A percentile compares a stretch with the other conserved stretches of the same genome.
phyloP scores from a whole-genome alignment of 2,888 invertebrate species.

The Polydrusus pterygomalis region DNA sequence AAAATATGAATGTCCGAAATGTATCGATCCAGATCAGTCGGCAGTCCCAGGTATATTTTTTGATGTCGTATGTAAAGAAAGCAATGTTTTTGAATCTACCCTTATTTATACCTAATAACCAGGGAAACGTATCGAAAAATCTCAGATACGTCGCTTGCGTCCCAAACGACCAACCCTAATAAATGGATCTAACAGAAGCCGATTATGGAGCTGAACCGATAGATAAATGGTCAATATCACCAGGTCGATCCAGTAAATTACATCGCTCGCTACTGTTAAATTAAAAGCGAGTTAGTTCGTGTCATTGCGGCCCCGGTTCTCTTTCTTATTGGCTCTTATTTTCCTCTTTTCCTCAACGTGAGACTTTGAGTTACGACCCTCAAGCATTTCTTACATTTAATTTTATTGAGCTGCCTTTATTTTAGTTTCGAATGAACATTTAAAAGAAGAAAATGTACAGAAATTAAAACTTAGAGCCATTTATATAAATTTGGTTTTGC shows the following conservation, averaged over 20 bases:
- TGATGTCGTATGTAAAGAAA: too few species aligned
- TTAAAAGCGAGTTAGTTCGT: conserved; percentile 68
- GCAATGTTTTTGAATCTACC: too few species aligned
- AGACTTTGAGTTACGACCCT: conserved; percentile 53
- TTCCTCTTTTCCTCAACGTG: conserved; percentile 42
- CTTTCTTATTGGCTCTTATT: conserved; percentile 51
- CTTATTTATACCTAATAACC: too few species aligned
- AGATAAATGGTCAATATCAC: conserved; percentile 69
- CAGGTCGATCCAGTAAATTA: conserved; percentile 71
- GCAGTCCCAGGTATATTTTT: too few species aligned
- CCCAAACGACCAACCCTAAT: conserved; percentile 16
- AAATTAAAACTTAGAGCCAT: background rate
- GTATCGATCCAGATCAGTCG: too few species aligned
- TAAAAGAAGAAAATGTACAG: too few species aligned
- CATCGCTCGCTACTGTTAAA: conserved; percentile 70
- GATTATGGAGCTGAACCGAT: conserved; percentile 54
- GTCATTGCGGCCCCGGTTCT: conserved; percentile 41
- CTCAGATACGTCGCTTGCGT: background rate
- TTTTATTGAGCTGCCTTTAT: conserved; percentile 46
- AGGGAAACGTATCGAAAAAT: too few species aligned
- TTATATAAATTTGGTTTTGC: too few species aligned
- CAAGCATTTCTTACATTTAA: conserved; percentile 46
- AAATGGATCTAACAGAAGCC: conserved; percentile 26
- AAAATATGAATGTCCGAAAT: too few species aligned
- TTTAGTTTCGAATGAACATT: conserved; percentile 1